Evolutionary conservation across 2,888 invertebrate genomes (phyloP), one percentile per base, ranked within the genome.

Genomic region (Amphipyra berbera): DNA sequence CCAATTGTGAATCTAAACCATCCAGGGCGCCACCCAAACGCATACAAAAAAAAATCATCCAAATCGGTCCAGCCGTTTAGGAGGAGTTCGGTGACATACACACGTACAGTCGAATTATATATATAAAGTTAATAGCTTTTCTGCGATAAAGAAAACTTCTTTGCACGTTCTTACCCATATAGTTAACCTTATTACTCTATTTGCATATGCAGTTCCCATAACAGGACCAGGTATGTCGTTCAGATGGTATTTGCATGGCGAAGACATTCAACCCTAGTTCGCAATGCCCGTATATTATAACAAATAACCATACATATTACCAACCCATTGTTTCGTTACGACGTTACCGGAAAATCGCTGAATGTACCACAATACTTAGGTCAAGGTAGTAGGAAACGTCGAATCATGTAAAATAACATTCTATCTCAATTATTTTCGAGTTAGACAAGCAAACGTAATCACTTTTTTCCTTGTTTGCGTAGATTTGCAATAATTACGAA

Each of bases 401-500:
- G 52, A 50, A 61, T 77, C 60, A 66, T 72, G 49, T 62, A 57
- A 68, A 66, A 64, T 52, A 67, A 57, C 45, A 69, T 60, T 72
- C 46, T 68, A 64, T 56, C 53, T 57, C 76, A 67, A 73, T 76
- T 78, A 78, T 78, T 71, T 71, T 69, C 68, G 55, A 73, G 61
- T 78, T 76, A 71, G 59, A 50, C 55, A 21, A 53, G 40, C 42
- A 14, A 49, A 14, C 58, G 47, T 64, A 60, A 68, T 73, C 27
- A 38, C 61, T 10, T 49, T 73, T 70, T 58, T 46, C 42, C 49
- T 42, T 64, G 41, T 60, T 68, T 50, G 54, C 48, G 50, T 27
- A n/a, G 15, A 46, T 46, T 15, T 10, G n/a, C 10, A 46, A 46
- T 53, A 13, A 63, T 58, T 27, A n/a, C 15, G 41, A 27, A 41